Evolutionary conservation across 2,113 vertebrate genomes (phyloP), one percentile per base, ranked within the genome.

Genomic region (Amphiprion ocellaris): DNA sequence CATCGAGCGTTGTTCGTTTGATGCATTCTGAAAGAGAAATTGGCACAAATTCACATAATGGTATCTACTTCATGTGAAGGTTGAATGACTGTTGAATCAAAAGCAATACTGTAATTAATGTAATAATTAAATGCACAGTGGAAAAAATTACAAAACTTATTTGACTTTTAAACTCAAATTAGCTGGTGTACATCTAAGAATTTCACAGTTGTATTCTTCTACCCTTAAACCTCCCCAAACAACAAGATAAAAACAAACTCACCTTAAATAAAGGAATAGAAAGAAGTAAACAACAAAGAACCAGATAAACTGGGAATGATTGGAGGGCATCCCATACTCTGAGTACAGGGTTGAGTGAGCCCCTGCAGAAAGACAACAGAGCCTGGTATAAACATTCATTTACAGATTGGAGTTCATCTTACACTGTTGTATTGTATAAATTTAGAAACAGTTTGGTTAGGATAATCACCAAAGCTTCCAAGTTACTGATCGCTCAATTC

Each of bases 181-280:
- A 23, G 3, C 2, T 50, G 12, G 0, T 24, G 6, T n/a, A 33
- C 2, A 54, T 60, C 7, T 10, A 72, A 41, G 2, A 28, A 39
- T 47, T 56, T 60, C 26, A 54, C 5, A 52, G 49, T 17, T 63
- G 4, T 21, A n/a, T 4, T 6, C 30, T 52, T 58, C 28, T 7
- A 9, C 17, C 39, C 24, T 21, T 21, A 52, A 47, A 61, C 23
- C 5, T 46, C 24, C 7, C 14, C 23, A 26, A 60, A 66, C 2
- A 12, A 5, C 2, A 24, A 44, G 9, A 54, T 55, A 52, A 16
- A 52, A 52, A 9, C 4, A 52, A 52, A 52, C 93, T 91, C 60
- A 99, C 98, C 98, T 97, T 96, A 99, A 97, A 96, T 99, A 99
- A 87, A 99, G 96, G 90, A 99, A 99, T 79, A 99, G 97, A 93